Conservation (phyloP, 2,888 invertebrate species). For the Philonicus albiceps region DNA sequence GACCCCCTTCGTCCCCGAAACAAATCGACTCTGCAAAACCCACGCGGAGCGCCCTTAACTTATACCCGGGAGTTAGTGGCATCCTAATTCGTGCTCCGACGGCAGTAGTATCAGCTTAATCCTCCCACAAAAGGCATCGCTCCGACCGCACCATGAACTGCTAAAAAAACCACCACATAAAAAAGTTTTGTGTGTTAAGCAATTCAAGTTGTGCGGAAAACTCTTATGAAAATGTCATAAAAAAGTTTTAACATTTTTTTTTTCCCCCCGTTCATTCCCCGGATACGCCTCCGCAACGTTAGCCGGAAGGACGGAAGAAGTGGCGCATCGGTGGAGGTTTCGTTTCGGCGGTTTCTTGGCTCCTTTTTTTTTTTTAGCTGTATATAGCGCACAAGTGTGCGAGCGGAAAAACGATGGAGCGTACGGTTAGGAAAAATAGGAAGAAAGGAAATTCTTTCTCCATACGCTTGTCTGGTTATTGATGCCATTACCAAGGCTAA, state of each 20-base stretch:
- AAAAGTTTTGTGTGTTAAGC: constrained; percentile 42
- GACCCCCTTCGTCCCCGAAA: not conserved
- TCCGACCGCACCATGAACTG: constrained; percentile 34
- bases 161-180: constrained; percentile 41
- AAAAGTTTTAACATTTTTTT: constrained; percentile 34
- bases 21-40: not conserved
- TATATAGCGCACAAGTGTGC: not conserved
- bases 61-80: not conserved
- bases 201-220: constrained; percentile 41
- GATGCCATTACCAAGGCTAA: constrained; percentile 34
- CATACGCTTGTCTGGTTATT: constrained; percentile 30
- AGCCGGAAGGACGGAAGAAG: not conserved
- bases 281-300: not conserved
- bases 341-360: not conserved
- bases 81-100: constrained; percentile 24
- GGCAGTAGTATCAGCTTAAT: constrained; percentile 7
- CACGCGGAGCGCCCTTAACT: not conserved
- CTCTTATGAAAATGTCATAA: constrained; percentile 42
- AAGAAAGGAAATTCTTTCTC: constrained; percentile 16
- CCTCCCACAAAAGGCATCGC: constrained; percentile 26
- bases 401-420: not conserved
- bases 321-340: not conserved
- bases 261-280: not conserved
- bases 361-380: not conserved
- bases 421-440: not conserved